A percentile compares a stretch with the other conserved stretches of the same genome.
phyloP scores from a whole-genome alignment of 1,140 invertebrate species.

The Magallana gigas region DNA sequence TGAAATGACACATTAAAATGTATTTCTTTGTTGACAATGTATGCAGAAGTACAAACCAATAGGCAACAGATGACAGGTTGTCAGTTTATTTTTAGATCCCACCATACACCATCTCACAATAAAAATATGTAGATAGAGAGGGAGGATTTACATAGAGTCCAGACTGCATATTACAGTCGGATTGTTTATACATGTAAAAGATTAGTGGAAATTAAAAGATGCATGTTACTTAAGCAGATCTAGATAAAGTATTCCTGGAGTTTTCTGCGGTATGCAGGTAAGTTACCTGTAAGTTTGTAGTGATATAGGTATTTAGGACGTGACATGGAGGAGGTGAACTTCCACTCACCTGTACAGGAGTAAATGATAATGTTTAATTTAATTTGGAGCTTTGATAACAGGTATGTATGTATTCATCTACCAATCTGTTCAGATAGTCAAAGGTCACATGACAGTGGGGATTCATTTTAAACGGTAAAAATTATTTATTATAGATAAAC shows the following conservation, averaged over 20 bases:
- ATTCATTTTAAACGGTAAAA: neutral
- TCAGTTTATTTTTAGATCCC: too few species aligned
- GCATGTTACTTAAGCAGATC: neutral
- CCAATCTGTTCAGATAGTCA: neutral
- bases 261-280: neutral
- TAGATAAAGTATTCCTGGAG: neutral
- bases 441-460: neutral
- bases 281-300: conserved; percentile 15
- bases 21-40: too few species aligned
- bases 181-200: too few species aligned
- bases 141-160: too few species aligned
- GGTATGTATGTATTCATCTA: neutral
- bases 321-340: neutral
- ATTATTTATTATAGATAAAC: neutral
- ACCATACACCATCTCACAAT: too few species aligned
- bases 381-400: neutral
- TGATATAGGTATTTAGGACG: conserved; percentile 2
- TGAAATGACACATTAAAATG: too few species aligned
- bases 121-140: too few species aligned
- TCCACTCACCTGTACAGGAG: neutral
- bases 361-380: neutral
- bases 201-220: neutral
- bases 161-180: too few species aligned
- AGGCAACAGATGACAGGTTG: too few species aligned
- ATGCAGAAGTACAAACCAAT: too few species aligned